Base-by-base conservation (phyloP, 2,888 invertebrate genomes). In the Reticulitermes lucifugus region DNA sequence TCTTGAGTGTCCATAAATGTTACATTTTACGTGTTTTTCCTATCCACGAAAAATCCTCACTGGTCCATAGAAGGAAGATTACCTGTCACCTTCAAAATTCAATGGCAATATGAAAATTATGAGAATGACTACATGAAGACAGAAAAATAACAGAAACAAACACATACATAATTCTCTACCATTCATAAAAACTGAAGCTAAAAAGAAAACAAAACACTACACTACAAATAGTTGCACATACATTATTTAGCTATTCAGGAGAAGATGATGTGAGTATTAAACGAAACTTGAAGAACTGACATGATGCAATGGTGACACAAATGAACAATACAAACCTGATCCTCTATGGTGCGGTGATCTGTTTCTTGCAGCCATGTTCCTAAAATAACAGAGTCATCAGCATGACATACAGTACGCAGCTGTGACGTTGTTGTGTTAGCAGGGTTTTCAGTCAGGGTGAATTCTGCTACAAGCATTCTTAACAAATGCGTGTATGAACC, bases 301-400 rank as follows among this genome's bases (percentile, higher is more conserved):
- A n/a, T 35, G 75, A 75, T 35, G 79, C 7, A n/a, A 18, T n/a
- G 43, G n/a, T 25, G 79, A n/a, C 18, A 83, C 41, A 65, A 25
- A n/a, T 5, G 18, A 55, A 65, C 25, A 65, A 6, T 75, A 60
- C 86, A 73, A 85, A 98, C 98, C 95, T 99, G 99, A 92, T 99
- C 98, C 91, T 99, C 99, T 88, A 99, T 98, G 79, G 96, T 96
- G 87, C 97, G 95, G 91, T 99, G 98, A 91, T 99, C 98, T 0
- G 98, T 98, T 90, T 99, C 98, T 90, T 98, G 97, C 71, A 98
- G 93, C 97, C 98, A 98, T 82, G 98, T 97, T 21, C 98, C 98
- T 60, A 99, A 92, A 84, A 99, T 95, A 73, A 98, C 96, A 0
- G 98, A 97, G 91, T 97, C 97, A 89, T 97, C 96, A 12, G 95